A percentile compares a stretch with the other conserved stretches of the same genome.
Conservation (phyloP, 1,140 invertebrate species). For the Diabrotica virgifera region DNA sequence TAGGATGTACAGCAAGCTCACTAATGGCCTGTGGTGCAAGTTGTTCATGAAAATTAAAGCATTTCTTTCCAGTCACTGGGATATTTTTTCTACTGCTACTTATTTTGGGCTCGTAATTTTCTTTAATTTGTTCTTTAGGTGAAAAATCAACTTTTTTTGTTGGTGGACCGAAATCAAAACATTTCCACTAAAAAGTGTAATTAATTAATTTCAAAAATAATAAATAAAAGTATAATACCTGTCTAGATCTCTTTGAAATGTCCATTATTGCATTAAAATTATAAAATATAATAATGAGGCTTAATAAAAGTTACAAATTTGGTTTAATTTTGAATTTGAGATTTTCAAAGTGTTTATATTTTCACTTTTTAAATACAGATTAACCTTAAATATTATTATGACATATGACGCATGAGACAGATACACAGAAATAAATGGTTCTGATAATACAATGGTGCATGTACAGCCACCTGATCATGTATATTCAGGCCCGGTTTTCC, state of each 20-base stretch:
- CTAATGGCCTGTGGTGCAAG: conserved; percentile 54
- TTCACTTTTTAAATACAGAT: no score
- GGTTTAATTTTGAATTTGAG: no score
- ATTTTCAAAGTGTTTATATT: no score
- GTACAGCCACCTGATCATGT: no score
- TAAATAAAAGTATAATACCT: neutral
- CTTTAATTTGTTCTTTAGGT: neutral
- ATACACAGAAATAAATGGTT: no score
- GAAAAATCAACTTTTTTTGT: conserved; percentile 8
- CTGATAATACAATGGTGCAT: no score
- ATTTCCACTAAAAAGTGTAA: conserved; percentile 33
- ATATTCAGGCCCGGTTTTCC: no score
- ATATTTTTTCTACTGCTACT: neutral
- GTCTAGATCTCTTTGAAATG: neutral
- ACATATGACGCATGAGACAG: no score
- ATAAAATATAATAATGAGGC: no score
- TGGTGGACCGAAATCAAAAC: conserved; percentile 36
- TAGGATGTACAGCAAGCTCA: conserved; percentile 60
- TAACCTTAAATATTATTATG: no score
- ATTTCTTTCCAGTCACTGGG: conserved; percentile 12
- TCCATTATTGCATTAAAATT: no score
- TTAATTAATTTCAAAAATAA: neutral
- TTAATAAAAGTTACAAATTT: no score
- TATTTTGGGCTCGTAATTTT: conserved; percentile 7
- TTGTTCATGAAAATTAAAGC: conserved; percentile 46